phyloP scores from a whole-genome alignment of 2,113 vertebrate genomes.

The Neofelis nebulosa region DNA sequence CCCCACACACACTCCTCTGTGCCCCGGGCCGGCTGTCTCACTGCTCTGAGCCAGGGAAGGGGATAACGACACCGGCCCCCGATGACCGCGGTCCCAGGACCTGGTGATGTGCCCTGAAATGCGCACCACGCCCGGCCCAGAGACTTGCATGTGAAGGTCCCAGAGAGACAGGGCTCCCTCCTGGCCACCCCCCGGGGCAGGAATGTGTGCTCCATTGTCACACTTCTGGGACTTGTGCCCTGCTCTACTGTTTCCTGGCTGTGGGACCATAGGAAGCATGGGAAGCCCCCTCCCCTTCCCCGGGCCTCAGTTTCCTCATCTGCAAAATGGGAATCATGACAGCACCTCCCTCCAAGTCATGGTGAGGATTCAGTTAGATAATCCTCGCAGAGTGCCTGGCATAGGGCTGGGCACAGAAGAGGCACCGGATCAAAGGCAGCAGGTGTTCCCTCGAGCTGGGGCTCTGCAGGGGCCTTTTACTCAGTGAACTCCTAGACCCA shows the following conservation, averaged over 20 bases:
- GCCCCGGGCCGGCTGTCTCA: rapidly evolving
- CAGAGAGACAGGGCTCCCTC: background rate
- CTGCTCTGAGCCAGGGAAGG: background rate
- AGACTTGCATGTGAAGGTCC: rapidly evolving
- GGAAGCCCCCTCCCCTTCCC: no score
- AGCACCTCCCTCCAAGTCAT: rapidly evolving
- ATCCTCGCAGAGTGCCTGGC: rapidly evolving
- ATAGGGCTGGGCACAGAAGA: background rate
- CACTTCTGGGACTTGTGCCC: background rate
- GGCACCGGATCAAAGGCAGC: background rate
- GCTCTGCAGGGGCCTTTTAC: background rate
- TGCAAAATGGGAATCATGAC: background rate
- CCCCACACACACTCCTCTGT: rapidly evolving
- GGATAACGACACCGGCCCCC: no score
- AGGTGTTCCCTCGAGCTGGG: rapidly evolving
- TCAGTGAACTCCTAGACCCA: background rate
- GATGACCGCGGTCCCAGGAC: no score
- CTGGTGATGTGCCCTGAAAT: rapidly evolving
- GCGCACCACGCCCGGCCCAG: background rate
- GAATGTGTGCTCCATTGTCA: background rate
- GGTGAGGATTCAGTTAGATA: background rate
- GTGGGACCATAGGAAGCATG: background rate
- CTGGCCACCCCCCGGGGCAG: background rate
- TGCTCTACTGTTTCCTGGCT: background rate
- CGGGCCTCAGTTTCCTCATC: background rate